phyloP scores from a whole-genome alignment of 1,140 invertebrate genomes.

The Drosophila navojoa region DNA sequence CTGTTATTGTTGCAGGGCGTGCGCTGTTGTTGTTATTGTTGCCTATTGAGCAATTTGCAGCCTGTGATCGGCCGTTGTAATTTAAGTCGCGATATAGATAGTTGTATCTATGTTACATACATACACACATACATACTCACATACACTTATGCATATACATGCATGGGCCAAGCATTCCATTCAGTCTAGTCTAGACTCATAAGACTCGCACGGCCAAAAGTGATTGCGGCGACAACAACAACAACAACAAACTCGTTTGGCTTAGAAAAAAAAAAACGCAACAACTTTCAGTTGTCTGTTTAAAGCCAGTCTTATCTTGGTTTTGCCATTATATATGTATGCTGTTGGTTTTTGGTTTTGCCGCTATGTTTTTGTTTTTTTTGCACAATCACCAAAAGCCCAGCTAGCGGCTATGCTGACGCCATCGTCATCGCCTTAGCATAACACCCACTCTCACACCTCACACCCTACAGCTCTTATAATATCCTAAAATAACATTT shows the following conservation, averaged over 20 bases:
- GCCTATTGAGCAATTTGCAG: constrained; percentile 57
- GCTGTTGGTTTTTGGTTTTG: constrained; percentile 13
- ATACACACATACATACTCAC: constrained; percentile 7
- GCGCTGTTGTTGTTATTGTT: constrained; percentile 28
- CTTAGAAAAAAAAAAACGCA: constrained; percentile 62
- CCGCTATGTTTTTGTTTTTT: constrained; percentile 8
- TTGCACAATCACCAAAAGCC: constrained; percentile 57
- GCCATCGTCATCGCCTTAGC: constrained; percentile 40
- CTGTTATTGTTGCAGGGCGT: constrained; percentile 36
- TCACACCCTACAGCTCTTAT: background rate
- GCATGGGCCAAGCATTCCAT: constrained; percentile 55
- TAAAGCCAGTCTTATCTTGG: constrained; percentile 57
- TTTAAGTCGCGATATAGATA: constrained; percentile 13
- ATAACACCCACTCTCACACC: constrained; percentile 6
- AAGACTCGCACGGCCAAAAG: constrained; percentile 60
- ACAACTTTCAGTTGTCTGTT: constrained; percentile 73
- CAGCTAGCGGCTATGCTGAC: constrained; percentile 41
- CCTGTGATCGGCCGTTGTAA: constrained; percentile 48
- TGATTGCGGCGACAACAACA: constrained; percentile 61
- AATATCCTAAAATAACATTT: constrained; percentile 8
- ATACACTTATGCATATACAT: background rate
- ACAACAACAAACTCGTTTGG: constrained; percentile 69
- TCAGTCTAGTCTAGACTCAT: constrained; percentile 56
- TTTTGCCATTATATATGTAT: constrained; percentile 49
- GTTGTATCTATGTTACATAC: constrained; percentile 2